A percentile compares a stretch with the other conserved stretches of the same genome.
Evolutionary conservation across 2,113 vertebrate genomes (phyloP).

Genomic region (Choloepus hoffmanni): DNA sequence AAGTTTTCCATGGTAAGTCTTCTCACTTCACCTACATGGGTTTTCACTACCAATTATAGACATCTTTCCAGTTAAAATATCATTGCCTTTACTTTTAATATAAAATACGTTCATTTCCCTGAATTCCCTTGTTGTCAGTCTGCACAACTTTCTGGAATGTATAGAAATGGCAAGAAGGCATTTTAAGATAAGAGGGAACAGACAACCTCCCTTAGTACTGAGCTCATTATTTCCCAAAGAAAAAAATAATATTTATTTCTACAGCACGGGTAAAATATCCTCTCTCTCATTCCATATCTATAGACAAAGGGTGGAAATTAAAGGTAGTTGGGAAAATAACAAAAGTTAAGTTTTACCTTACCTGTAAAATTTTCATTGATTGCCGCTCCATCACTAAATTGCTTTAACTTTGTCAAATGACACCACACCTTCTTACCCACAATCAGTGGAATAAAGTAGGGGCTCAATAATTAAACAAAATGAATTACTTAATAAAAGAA

Average conservation of each 20-base stretch:
- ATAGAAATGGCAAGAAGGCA: not conserved
- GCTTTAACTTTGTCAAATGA: not conserved
- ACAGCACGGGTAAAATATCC: not conserved
- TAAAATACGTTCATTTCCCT: not conserved
- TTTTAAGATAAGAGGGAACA: conserved; percentile 47
- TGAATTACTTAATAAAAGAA: not conserved
- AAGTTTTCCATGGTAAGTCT: not conserved
- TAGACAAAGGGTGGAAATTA: not conserved
- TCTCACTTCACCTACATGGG: not conserved
- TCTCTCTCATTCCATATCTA: not conserved
- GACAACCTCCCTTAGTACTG: not conserved
- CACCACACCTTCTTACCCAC: not conserved
- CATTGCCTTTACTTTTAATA: not conserved
- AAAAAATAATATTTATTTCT: conserved; percentile 60
- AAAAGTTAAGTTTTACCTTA: conserved; percentile 19
- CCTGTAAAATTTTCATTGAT: not conserved
- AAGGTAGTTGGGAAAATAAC: not conserved
- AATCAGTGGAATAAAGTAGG: not conserved
- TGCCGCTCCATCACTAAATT: not conserved
- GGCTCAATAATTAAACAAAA: not conserved
- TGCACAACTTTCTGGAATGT: conserved; percentile 28
- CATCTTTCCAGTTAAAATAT: not conserved
- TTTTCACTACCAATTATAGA: not conserved
- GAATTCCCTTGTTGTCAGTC: not conserved
- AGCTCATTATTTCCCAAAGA: conserved; percentile 40